These are phyloP conservation scores for Dasyprocta punctata DNA, from an alignment of 2,113 vertebrate species.

Conservation along the genomic window DNA sequence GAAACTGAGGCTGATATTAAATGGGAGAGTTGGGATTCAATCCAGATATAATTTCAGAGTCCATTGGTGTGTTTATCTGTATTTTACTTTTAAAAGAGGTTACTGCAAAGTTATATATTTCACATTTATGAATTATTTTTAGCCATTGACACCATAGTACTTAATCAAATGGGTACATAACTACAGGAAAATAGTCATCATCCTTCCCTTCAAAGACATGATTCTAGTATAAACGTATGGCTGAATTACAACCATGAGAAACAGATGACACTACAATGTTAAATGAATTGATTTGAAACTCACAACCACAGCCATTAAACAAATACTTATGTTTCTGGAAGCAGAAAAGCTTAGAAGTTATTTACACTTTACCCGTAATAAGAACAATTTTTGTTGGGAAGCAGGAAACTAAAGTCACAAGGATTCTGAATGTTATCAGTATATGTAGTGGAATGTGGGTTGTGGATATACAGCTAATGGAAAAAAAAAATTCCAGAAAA, in stretches of 20 bases:
- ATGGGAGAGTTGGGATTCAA: neutral
- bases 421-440: neutral
- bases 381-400: slow-evolving; percentile 11
- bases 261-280: neutral
- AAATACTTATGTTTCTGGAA: slow-evolving; percentile 27
- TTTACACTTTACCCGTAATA: slow-evolving; percentile 17
- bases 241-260: slow-evolving; percentile 31
- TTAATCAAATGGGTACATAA: neutral
- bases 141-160: neutral
- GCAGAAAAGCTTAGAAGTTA: slow-evolving; percentile 32
- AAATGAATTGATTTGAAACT: neutral
- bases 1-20: slow-evolving; percentile 30
- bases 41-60: neutral
- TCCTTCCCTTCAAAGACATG: neutral
- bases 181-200: neutral
- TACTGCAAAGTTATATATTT: neutral
- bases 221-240: neutral
- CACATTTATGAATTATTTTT: neutral
- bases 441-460: neutral
- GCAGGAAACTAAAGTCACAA: neutral
- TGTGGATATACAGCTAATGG: neutral
- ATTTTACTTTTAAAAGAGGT: slow-evolving; percentile 30
- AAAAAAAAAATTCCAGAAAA: neutral
- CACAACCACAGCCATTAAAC: slow-evolving; percentile 32
- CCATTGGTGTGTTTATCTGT: neutral